Evolutionary conservation across 2,888 invertebrate genomes (phyloP), one percentile per base, ranked within the genome.

Genomic region (Parapristionchus giblindavisi): DNA sequence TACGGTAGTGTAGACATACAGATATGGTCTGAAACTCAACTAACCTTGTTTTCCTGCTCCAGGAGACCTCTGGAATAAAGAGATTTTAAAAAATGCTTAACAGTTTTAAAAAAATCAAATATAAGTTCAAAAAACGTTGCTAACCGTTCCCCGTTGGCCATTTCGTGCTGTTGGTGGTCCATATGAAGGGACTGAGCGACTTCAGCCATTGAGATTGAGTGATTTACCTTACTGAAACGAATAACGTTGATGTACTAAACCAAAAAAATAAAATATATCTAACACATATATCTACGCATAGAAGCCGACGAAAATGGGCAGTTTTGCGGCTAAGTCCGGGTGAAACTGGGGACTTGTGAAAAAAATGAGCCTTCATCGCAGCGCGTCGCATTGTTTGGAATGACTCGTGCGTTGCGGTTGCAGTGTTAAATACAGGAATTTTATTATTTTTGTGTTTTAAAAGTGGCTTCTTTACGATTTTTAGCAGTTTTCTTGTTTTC

Each of bases 191-290:
- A 56, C 43, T 71, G 65, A 43, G 77, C 75, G 21, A 78, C 74
- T 36, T 77, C 77, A 24, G 78, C 71, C 78, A 78, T 78, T 36
- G 38, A 66, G 11, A 32, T 63, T 66, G 32, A 51, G 66, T 66
- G 32, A 32, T 51, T 51, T 34, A 66, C 51, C 51, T 43, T 24
- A 27, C n/a, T n/a, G 11, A 14, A 58, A 27, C 14, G n/a, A 17
- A n/a, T 24, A n/a, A 11, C 11, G n/a, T 58, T 8, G 24, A 17
- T 11, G 27, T 58, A 24, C 58, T 17, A 24, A 17, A 14, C 27
- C 27, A 29, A 63, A 36, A 63, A 63, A 32, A 11, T 11, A 11
- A 36, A 63, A 63, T 14, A 63, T 17, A 63, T 29, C 34, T 14
- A 11, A 14, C 32, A 8, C 11, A 63, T 32, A 36, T 11, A 48